Conservation (phyloP, 2,797 vertebrate genomes). For the Thamnophis elegans region DNA sequence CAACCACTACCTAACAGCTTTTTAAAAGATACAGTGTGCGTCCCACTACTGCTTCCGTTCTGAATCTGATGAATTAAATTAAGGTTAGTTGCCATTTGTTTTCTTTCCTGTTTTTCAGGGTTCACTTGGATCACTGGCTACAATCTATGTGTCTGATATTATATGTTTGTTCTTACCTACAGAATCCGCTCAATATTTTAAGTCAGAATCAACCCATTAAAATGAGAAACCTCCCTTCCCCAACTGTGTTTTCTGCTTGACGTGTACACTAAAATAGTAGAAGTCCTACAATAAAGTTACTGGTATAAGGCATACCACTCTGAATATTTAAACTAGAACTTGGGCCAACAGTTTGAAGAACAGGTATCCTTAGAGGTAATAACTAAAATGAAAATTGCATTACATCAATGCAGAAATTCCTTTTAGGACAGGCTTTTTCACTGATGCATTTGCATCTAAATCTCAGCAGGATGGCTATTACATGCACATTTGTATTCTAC, state of each 20-base stretch:
- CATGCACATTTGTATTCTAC: background rate
- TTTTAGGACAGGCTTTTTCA: background rate
- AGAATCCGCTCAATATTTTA: conserved; percentile 30
- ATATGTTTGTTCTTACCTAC: background rate
- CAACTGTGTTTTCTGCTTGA: background rate
- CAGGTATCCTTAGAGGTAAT: background rate
- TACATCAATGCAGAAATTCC: background rate
- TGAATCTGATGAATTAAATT: conserved; percentile 11
- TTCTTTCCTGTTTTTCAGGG: conserved; percentile 21
- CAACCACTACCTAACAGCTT: conserved; percentile 11
- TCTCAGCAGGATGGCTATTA: background rate
- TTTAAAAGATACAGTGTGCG: background rate
- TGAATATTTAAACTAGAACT: background rate
- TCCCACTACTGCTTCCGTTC: background rate
- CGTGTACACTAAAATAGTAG: background rate
- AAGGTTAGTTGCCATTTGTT: background rate
- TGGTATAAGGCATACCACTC: background rate
- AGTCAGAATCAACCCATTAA: conserved; percentile 6
- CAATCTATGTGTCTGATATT: conserved; percentile 37
- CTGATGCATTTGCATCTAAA: background rate
- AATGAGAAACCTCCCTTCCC: background rate
- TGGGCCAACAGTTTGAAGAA: background rate
- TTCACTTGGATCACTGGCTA: conserved; percentile 33
- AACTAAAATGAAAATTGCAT: background rate
- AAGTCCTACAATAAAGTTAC: background rate